A percentile compares a stretch with the other conserved stretches of the same genome.
These are phyloP conservation scores for Alosa alosa DNA, from an alignment of 2,113 vertebrate species.

Conservation along the genomic window DNA sequence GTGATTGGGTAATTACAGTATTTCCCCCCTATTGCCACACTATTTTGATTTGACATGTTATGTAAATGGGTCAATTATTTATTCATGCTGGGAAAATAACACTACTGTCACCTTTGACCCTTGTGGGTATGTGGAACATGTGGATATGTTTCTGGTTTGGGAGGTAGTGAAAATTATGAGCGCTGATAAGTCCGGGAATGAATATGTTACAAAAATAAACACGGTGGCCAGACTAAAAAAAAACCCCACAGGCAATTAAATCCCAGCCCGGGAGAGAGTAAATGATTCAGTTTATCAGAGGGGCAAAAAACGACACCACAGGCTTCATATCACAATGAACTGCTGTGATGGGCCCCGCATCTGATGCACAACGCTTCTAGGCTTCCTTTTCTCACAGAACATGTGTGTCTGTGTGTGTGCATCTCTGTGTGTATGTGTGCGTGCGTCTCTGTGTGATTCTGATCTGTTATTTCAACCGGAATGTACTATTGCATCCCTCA, in stretches of 20 bases:
- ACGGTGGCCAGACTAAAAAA: constrained; percentile 19
- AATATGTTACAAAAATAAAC: constrained; percentile 30
- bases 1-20: constrained; percentile 11
- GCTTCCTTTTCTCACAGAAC: constrained; percentile 11
- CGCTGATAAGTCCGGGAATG: constrained; percentile 32
- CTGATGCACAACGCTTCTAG: constrained; percentile 10
- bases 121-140: constrained; percentile 30
- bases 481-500: neutral
- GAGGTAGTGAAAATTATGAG: constrained; percentile 30
- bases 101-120: constrained; percentile 38
- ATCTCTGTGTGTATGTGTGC: neutral
- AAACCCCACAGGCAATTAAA: constrained; percentile 42
- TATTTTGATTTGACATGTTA: constrained; percentile 38
- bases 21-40: neutral
- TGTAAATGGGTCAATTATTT: constrained; percentile 55
- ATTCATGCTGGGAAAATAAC: constrained; percentile 48
- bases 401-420: neutral
- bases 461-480: neutral
- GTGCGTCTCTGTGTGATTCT: neutral
- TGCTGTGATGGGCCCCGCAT: constrained; percentile 17
- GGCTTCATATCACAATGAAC: neutral
- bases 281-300: constrained; percentile 39
- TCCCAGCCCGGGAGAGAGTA: constrained; percentile 23
- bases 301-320: neutral
- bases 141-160: constrained; percentile 29